Evolutionary conservation across 2,113 vertebrate species (phyloP).

Genomic region (Ptyas mucosa): DNA sequence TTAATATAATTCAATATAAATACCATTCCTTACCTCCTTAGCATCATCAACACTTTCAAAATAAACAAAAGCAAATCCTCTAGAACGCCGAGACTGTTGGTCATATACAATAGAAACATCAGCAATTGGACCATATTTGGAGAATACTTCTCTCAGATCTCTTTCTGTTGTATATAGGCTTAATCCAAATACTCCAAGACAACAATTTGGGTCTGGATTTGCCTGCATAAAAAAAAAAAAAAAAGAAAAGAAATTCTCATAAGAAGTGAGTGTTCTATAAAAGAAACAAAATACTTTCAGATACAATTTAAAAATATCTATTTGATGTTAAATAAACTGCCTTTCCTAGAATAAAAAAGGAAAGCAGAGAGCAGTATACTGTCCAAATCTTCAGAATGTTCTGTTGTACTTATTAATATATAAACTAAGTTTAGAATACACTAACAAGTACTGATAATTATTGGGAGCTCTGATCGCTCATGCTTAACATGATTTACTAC

Average conservation of each 20-base stretch:
- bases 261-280: not conserved
- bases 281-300: not conserved
- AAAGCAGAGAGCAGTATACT: not conserved
- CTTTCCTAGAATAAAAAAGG: not conserved
- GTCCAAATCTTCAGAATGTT: not conserved
- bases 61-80: slow-evolving; percentile 95
- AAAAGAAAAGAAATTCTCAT: not conserved
- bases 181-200: slow-evolving; percentile 93
- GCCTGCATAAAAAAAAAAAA: slow-evolving; percentile 69
- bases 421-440: not conserved
- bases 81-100: slow-evolving; percentile 91
- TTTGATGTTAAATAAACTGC: not conserved
- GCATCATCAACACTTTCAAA: slow-evolving; percentile 91
- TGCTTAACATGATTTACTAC: not conserved
- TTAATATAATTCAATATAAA: not conserved
- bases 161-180: slow-evolving; percentile 94
- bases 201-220: slow-evolving; percentile 93
- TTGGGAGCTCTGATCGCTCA: not conserved
- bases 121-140: slow-evolving; percentile 89
- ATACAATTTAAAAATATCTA: not conserved
- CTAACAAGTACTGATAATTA: not conserved
- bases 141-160: slow-evolving; percentile 93
- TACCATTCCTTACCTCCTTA: slow-evolving; percentile 78
- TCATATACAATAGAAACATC: slow-evolving; percentile 93
- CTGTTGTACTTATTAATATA: not conserved